phyloP scores from a whole-genome alignment of 2,888 invertebrate species.

The Campoplex capitator region DNA sequence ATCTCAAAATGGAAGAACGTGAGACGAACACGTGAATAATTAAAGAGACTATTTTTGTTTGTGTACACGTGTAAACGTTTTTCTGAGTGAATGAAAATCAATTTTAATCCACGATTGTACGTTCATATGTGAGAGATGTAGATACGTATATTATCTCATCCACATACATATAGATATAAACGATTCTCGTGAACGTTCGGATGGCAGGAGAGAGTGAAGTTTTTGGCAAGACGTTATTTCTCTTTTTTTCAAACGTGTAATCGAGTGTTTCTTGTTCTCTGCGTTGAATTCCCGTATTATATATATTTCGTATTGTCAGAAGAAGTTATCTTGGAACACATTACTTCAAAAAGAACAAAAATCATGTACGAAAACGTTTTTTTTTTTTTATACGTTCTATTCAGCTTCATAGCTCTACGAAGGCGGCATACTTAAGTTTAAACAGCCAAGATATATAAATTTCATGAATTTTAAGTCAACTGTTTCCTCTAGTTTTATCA shows the following conservation, averaged over 20 bases:
- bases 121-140: not conserved
- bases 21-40: conserved; percentile 11
- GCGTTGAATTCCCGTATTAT: conserved; percentile 32
- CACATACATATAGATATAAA: conserved; percentile 19
- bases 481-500: conserved; percentile 40
- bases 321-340: conserved; percentile 59
- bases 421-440: conserved; percentile 57
- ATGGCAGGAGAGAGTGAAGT: conserved; percentile 50
- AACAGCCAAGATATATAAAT: conserved; percentile 55
- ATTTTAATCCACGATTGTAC: not conserved
- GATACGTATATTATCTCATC: no score
- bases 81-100: not conserved
- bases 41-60: not conserved
- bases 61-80: not conserved
- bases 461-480: conserved; percentile 43
- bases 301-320: conserved; percentile 66
- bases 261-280: conserved; percentile 31
- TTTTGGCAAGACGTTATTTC: conserved; percentile 47
- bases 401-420: conserved; percentile 34
- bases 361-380: conserved; percentile 26
- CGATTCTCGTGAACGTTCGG: conserved; percentile 34
- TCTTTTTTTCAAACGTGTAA: conserved; percentile 31
- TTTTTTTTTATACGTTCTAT: conserved; percentile 13
- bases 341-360: conserved; percentile 32
- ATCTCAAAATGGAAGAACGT: conserved; percentile 30